A percentile compares a stretch with the other conserved stretches of the same genome.
These are phyloP conservation scores for Sturmia bella DNA, from an alignment of 2,888 invertebrate species.

Conservation along the genomic window DNA sequence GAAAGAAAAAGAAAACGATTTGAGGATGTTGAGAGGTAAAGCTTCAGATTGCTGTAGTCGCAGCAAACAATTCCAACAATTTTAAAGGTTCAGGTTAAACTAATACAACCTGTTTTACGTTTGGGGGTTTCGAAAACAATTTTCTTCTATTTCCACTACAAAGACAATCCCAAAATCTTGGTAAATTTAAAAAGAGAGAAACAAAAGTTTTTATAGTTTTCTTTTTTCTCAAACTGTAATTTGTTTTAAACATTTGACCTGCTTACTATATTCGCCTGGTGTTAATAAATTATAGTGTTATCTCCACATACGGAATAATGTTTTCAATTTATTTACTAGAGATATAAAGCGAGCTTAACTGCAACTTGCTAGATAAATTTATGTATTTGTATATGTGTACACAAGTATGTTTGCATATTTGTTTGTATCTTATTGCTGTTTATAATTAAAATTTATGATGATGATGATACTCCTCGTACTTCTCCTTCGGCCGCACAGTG, in stretches of 20 bases:
- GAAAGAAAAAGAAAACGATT: conserved; percentile 3
- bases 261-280: conserved; percentile 41
- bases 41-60: conserved; percentile 18
- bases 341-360: not conserved
- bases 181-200: conserved; percentile 25
- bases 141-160: not conserved
- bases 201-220: not conserved
- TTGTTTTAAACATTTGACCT: conserved; percentile 48
- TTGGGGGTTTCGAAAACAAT: conserved; percentile 15
- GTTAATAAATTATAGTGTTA: conserved; percentile 57
- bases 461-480: conserved; percentile 58
- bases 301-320: conserved; percentile 40
- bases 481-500: too few relatives aligned
- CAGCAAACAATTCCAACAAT: conserved; percentile 44
- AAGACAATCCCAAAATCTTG: conserved; percentile 5
- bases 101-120: conserved; percentile 63
- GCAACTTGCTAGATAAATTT: conserved; percentile 28
- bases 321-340: conserved; percentile 56
- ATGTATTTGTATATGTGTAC: conserved; percentile 1
- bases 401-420: not conserved
- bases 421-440: conserved; percentile 41
- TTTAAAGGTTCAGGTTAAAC: conserved; percentile 68
- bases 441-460: conserved; percentile 68
- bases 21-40: conserved; percentile 44
- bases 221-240: not conserved